A percentile compares a stretch with the other conserved stretches of the same genome.
phyloP scores from a whole-genome alignment of 2,113 vertebrate genomes.

The Arenaria interpres region DNA sequence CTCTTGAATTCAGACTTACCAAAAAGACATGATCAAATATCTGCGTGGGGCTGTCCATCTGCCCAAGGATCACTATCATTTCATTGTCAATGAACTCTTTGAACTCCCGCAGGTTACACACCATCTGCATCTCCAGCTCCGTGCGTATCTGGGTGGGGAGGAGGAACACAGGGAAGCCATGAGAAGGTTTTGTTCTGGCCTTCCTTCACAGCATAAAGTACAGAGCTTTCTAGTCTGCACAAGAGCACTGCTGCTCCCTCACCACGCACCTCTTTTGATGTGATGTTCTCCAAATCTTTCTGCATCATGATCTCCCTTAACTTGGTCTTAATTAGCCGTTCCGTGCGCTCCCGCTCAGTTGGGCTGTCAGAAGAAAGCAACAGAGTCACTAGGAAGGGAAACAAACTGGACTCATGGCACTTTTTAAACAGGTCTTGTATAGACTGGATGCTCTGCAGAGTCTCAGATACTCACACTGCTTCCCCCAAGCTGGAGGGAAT shows the following conservation, averaged over 20 bases:
- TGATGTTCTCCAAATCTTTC: slow-evolving; percentile 97
- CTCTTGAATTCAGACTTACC: slow-evolving; percentile 76
- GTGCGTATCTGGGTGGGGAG: slow-evolving; percentile 86
- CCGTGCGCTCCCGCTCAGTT: slow-evolving; percentile 93
- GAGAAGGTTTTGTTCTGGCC: neutral
- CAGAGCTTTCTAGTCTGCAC: neutral
- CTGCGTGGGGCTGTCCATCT: slow-evolving; percentile 98
- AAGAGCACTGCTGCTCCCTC: neutral
- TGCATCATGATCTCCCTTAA: slow-evolving; percentile 99
- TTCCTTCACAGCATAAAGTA: neutral
- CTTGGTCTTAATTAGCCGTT: slow-evolving; percentile 91
- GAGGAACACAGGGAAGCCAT: neutral
- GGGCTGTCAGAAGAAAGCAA: slow-evolving; percentile 79
- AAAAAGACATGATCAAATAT: slow-evolving; percentile 97
- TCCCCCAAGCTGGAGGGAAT: neutral
- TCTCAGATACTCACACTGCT: neutral
- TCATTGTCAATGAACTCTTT: slow-evolving; percentile 99
- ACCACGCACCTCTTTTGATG: slow-evolving; percentile 90
- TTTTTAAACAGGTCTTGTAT: neutral
- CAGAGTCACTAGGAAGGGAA: neutral
- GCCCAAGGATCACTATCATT: slow-evolving; percentile 97
- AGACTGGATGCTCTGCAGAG: neutral
- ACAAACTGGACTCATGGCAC: neutral
- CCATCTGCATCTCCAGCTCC: slow-evolving; percentile 98
- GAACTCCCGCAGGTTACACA: slow-evolving; percentile 94